phyloP scores from a whole-genome alignment of 2,113 vertebrate species.

The Neofelis nebulosa region DNA sequence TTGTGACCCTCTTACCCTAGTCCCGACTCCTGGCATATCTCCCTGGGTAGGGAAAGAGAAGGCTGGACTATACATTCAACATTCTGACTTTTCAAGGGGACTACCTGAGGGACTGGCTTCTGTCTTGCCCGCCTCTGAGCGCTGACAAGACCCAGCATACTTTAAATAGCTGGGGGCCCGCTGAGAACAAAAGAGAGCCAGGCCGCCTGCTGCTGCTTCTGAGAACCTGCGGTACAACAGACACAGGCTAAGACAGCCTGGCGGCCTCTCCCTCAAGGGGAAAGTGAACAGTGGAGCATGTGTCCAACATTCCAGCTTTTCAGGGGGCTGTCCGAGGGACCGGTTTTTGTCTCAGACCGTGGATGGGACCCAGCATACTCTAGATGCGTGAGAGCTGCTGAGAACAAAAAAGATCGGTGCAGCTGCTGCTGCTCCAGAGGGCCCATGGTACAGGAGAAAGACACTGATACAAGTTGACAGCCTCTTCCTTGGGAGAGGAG shows the following conservation, averaged over 20 bases:
- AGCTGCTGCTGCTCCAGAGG: background rate
- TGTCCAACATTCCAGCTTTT: background rate
- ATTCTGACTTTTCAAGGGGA: constrained; percentile 24
- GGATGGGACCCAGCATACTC: background rate
- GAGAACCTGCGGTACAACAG: background rate
- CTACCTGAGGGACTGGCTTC: constrained; percentile 19
- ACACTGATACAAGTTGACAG: background rate
- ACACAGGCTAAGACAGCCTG: background rate
- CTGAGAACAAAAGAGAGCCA: background rate
- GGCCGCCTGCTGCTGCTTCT: background rate
- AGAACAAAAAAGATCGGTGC: background rate
- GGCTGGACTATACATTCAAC: background rate
- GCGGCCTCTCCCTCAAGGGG: background rate
- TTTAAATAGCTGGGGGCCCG: background rate
- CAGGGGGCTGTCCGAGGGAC: background rate
- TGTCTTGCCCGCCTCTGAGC: background rate
- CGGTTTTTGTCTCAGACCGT: background rate
- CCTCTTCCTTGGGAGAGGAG: background rate
- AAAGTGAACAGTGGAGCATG: background rate
- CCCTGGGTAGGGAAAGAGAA: background rate
- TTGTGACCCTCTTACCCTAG: background rate
- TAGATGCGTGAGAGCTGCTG: background rate
- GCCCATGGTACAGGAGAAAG: background rate
- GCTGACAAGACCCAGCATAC: background rate
- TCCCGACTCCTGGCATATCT: background rate